Conservation (phyloP, 2,113 vertebrate genomes). For the Lipotes vexillifer region DNA sequence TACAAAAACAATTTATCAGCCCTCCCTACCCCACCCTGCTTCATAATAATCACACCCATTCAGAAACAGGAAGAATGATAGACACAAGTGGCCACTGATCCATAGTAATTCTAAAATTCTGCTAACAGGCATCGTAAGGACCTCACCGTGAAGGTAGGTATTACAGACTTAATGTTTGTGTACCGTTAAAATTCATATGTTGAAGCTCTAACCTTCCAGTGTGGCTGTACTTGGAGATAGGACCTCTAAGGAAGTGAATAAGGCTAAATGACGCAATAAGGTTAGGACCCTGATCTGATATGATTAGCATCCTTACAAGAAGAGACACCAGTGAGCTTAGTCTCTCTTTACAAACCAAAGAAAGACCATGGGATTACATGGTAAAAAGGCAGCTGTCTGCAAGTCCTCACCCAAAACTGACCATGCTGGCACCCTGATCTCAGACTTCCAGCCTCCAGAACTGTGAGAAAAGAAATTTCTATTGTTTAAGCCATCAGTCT, state of each 20-base stretch:
- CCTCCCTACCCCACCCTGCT: not conserved
- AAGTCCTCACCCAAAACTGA: not conserved
- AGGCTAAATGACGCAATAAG: not conserved
- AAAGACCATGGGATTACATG: not conserved
- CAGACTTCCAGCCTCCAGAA: not conserved
- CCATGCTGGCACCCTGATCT: not conserved
- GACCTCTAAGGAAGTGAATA: not conserved
- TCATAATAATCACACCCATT: not conserved
- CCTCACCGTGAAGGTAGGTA: not conserved
- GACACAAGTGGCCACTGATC: not conserved
- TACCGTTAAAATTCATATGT: not conserved
- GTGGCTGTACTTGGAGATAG: not conserved
- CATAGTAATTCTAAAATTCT: not conserved
- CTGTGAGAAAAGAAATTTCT: not conserved
- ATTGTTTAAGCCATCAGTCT: not conserved
- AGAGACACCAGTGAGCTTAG: not conserved
- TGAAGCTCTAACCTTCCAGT: not conserved
- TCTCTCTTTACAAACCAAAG: not conserved
- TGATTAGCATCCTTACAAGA: not conserved
- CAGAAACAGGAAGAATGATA: not conserved
- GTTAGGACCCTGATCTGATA: rapidly evolving
- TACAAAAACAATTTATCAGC: not conserved
- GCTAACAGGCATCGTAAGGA: not conserved
- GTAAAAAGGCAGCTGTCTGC: not conserved
- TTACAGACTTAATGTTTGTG: not conserved